Base-by-base conservation (phyloP, 2,888 invertebrate genomes). In the Drosophila mettleri region DNA sequence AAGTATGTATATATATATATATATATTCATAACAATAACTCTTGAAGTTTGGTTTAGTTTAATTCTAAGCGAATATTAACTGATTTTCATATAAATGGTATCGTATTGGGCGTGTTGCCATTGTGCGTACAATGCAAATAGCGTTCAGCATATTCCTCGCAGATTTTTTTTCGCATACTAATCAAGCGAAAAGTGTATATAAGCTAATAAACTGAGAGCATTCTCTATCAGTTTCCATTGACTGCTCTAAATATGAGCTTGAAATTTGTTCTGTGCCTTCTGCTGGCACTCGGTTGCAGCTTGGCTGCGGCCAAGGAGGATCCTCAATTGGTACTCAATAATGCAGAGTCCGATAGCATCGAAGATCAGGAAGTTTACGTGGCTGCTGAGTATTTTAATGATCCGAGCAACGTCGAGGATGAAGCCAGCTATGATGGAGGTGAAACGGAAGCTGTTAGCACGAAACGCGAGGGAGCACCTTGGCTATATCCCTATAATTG, bases 211-310 rank as follows among this genome's bases (percentile, higher is more conserved):
- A 12, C n/a, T 10, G 18, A 8, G 51, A 27, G 14, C 39, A 22
- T 14, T 48, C 45, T 12, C 41, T 14, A 52, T 55, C 72, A 76
- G 75, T 75, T 57, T 9, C 22, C 53, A 29, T 9, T 6, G 27
- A 52, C 43, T 39, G 54, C 45, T 54, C 46, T 8, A 48, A 27
- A 65, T 41, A 75, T 75, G 75, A 58, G 52, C 33, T 10, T 39
- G 4, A 57, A 54, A 49, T 22, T 67, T n/a, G 24, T 20, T 9
- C 4, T 68, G 18, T 55, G 61, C 53, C 38, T 76, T 3, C 4
- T 76, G 14, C 16, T 75, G 49, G 68, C 55, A 10, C 39, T 77
- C 3, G 39, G 54, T 6, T 41, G 43, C 33, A 52, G 55, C 45
- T 24, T 54, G 33, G 49, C 57, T 33, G 2, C 18, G 31, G 57